Conservation (phyloP, 2,888 invertebrate genomes). For the Hypomecis atomaria region DNA sequence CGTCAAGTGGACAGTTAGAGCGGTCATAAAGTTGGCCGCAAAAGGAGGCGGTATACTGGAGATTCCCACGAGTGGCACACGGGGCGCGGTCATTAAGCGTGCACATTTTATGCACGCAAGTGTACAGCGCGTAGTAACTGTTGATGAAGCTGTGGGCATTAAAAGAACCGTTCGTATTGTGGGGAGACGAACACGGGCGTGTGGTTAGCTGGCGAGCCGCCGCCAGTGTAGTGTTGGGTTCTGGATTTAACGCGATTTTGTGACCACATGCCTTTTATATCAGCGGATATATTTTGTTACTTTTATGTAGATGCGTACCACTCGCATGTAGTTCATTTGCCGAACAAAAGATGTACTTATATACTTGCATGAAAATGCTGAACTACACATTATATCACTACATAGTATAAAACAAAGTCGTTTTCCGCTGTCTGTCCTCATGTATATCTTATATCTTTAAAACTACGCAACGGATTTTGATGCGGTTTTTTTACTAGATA, state of each 20-base stretch:
- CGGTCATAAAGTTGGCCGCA: background rate
- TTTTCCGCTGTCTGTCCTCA: no score
- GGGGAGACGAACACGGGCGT: background rate
- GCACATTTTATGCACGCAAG: constrained; percentile 3
- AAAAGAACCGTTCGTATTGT: constrained; percentile 1
- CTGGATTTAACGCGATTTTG: constrained; percentile 1
- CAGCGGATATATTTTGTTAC: background rate
- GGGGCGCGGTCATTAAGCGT: background rate
- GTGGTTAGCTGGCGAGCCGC: background rate
- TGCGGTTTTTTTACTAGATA: no score
- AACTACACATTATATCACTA: no score
- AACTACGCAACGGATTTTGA: no score
- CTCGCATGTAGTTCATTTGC: no score
- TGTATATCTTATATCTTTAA: no score
- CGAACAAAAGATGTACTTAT: no score
- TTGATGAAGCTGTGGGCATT: background rate
- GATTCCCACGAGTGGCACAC: background rate
- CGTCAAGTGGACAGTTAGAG: background rate
- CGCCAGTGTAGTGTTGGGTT: background rate
- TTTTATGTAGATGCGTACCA: no score
- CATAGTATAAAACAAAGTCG: no score
- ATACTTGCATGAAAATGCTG: no score
- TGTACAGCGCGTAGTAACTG: background rate
- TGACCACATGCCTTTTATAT: background rate
- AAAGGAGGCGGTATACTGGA: background rate